phyloP scores from a whole-genome alignment of 1,140 invertebrate species.

The Orchestia grillus region DNA sequence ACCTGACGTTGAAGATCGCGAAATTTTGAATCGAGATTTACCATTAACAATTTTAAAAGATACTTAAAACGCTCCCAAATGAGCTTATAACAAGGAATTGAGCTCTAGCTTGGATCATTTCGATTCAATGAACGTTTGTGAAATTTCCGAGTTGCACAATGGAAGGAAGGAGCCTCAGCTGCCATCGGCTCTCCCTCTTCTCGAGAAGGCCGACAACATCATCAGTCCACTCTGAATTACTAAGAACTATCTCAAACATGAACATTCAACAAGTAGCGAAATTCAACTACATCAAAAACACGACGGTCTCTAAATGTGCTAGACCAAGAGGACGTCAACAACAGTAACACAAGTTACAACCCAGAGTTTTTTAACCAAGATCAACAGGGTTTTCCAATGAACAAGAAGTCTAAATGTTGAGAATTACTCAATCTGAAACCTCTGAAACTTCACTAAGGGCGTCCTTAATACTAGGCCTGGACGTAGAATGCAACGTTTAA shows the following conservation, averaged over 20 bases:
- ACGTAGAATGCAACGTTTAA: conserved; percentile 56
- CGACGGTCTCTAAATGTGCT: conserved; percentile 36
- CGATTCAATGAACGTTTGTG: conserved; percentile 15
- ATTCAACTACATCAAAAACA: conserved; percentile 53
- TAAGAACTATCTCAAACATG: conserved; percentile 50
- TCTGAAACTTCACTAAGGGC: conserved; percentile 14
- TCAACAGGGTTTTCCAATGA: conserved; percentile 29
- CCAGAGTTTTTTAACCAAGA: background rate
- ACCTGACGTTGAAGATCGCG: background rate
- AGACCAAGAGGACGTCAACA: conserved; percentile 29
- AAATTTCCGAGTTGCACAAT: background rate
- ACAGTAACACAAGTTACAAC: conserved; percentile 46
- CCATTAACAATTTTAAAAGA: conserved; percentile 19
- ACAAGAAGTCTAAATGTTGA: conserved; percentile 9
- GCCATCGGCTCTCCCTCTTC: background rate
- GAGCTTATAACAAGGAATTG: conserved; percentile 31
- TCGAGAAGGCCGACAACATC: background rate
- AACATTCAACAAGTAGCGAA: conserved; percentile 56
- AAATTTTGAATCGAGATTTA: background rate
- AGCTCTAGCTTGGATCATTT: conserved; percentile 14
- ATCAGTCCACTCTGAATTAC: background rate
- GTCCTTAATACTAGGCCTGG: conserved; percentile 46
- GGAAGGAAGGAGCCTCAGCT: background rate
- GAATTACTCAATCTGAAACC: background rate
- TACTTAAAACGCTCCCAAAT: conserved; percentile 8